Conservation (phyloP, 2,888 invertebrate species). For the Drosophila percnosoma region DNA sequence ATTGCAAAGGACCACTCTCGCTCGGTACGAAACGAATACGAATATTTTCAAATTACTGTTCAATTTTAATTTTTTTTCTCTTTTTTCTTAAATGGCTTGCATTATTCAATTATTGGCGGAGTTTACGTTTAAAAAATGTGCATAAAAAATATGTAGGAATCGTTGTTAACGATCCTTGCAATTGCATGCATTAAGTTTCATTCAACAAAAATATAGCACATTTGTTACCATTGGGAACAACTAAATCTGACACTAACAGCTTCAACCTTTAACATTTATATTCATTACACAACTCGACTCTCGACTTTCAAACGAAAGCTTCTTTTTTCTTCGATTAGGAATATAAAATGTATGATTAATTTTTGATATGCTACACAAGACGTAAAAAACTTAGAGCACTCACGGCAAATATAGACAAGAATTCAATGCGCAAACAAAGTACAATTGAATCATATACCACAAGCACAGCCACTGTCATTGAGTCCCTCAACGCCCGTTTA, state of each 20-base stretch:
- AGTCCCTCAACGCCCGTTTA: slow-evolving; percentile 24
- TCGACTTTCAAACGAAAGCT: neutral
- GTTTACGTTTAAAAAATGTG: slow-evolving; percentile 50
- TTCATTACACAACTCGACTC: neutral
- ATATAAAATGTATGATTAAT: neutral
- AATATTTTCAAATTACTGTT: slow-evolving; percentile 7
- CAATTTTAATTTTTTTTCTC: neutral
- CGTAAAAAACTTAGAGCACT: neutral
- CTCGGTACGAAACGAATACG: slow-evolving; percentile 34
- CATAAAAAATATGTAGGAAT: slow-evolving; percentile 9
- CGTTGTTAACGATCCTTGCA: neutral
- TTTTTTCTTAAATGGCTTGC: slow-evolving; percentile 43
- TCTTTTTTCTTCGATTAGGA: neutral
- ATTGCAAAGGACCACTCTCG: slow-evolving; percentile 49
- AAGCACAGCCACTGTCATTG: slow-evolving; percentile 3
- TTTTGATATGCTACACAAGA: neutral
- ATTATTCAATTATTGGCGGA: slow-evolving; percentile 69
- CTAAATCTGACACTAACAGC: neutral
- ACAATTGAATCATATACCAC: slow-evolving; percentile 54
- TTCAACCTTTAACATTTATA: neutral
- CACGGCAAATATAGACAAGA: slow-evolving; percentile 12
- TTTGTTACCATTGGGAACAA: neutral
- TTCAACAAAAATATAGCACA: neutral
- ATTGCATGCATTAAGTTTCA: neutral
- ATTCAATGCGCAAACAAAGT: slow-evolving; percentile 46